Evolutionary conservation across 2,888 invertebrate species (phyloP).

Genomic region (Formica aserva): DNA sequence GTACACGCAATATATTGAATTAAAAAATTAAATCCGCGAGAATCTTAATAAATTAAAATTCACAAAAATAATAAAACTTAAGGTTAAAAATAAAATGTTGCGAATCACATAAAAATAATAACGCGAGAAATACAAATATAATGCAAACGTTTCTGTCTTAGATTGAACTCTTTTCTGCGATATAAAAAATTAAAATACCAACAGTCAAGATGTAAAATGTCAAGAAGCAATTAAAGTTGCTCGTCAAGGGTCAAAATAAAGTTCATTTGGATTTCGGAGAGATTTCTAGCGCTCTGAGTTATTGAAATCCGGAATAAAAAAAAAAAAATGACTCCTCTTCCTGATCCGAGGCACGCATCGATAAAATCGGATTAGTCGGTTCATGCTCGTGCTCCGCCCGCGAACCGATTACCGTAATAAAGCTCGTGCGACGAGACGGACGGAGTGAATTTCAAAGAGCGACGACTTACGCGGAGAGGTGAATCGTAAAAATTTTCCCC

Average conservation of each 20-base stretch:
- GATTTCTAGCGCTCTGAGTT: not conserved
- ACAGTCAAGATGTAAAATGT: no score
- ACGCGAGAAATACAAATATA: not conserved
- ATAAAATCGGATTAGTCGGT: constrained; percentile 18
- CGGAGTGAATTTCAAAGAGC: not conserved
- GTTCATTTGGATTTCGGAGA: not conserved
- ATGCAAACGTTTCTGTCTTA: not conserved
- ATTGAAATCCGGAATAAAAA: not conserved
- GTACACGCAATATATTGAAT: not conserved
- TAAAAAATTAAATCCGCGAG: not conserved
- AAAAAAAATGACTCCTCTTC: not conserved
- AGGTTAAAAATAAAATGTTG: not conserved
- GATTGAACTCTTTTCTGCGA: not conserved
- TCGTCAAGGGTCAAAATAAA: not conserved
- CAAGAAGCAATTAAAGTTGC: no score
- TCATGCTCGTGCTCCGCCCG: not conserved
- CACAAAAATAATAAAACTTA: not conserved
- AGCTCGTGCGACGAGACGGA: not conserved
- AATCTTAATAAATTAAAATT: not conserved
- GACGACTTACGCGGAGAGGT: not conserved
- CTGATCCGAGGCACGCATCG: not conserved
- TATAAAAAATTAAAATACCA: not conserved
- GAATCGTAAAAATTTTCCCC: constrained; percentile 9
- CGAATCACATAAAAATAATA: not conserved
- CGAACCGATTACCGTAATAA: not conserved